phyloP scores from a whole-genome alignment of 2,113 vertebrate genomes.

The Mustela lutreola region DNA sequence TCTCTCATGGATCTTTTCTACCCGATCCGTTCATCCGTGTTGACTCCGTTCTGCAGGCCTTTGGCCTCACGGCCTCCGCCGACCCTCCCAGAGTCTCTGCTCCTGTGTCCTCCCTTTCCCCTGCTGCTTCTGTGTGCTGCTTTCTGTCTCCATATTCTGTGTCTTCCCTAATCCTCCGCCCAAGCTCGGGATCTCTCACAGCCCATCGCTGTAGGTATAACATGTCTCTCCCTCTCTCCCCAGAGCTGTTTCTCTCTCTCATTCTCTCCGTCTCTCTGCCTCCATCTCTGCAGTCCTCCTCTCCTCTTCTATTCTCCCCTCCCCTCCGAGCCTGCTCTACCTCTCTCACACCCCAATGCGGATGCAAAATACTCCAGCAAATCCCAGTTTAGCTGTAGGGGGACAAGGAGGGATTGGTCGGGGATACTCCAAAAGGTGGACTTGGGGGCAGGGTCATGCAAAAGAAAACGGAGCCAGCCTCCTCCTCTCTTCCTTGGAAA shows the following conservation, averaged over 20 bases:
- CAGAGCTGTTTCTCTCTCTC: background rate
- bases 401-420: background rate
- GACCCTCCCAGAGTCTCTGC: background rate
- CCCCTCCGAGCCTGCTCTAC: background rate
- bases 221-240: background rate
- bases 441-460: background rate
- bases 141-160: background rate
- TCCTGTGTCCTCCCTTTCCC: background rate
- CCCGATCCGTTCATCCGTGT: background rate
- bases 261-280: background rate
- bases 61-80: background rate
- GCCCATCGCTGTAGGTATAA: background rate
- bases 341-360: background rate
- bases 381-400: background rate
- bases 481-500: slow-evolving; percentile 55
- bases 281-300: background rate
- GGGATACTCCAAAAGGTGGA: background rate
- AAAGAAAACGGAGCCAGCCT: slow-evolving; percentile 5
- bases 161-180: background rate
- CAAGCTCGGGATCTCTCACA: background rate
- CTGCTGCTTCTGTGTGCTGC: background rate
- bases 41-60: background rate
- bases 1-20: background rate
- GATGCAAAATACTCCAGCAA: background rate
- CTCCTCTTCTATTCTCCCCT: background rate